These are phyloP conservation scores for Ophion slaviceki DNA, from an alignment of 2,888 invertebrate genomes.

Conservation along the genomic window DNA sequence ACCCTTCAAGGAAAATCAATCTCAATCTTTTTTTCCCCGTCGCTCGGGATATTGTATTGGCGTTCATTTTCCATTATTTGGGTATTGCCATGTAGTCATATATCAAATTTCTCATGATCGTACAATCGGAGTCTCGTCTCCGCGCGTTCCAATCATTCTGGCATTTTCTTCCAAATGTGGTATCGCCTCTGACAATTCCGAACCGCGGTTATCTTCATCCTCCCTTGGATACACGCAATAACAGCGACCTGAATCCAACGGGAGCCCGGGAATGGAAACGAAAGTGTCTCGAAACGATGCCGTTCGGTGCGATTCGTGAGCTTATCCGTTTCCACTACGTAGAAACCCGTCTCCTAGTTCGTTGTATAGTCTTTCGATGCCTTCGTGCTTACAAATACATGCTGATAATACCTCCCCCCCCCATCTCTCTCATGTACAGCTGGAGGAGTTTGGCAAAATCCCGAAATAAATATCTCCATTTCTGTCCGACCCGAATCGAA, in stretches of 20 bases:
- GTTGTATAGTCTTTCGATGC: slow-evolving; percentile 6
- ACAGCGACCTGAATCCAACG: slow-evolving; percentile 20
- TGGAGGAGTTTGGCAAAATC: slow-evolving; percentile 58
- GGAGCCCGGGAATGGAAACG: slow-evolving; percentile 20
- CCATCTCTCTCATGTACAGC: neutral
- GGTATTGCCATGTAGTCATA: too few species aligned
- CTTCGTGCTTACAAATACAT: slow-evolving; percentile 20
- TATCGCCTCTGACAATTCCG: neutral
- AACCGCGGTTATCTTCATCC: slow-evolving; percentile 23
- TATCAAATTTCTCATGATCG: too few species aligned
- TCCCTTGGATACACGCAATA: slow-evolving; percentile 30
- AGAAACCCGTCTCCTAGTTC: neutral
- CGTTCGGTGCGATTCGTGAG: slow-evolving; percentile 57
- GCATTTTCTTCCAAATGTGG: neutral
- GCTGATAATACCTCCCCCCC: slow-evolving; percentile 30
- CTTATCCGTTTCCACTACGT: slow-evolving; percentile 57
- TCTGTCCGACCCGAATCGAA: slow-evolving; percentile 61
- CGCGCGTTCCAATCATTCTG: neutral
- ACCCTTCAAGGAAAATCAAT: neutral
- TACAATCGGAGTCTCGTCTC: neutral
- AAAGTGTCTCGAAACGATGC: slow-evolving; percentile 52
- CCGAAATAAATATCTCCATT: slow-evolving; percentile 73
- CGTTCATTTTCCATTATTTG: too few species aligned
- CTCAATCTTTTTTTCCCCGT: neutral
- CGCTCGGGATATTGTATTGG: neutral